Conservation (phyloP, 1,140 invertebrate genomes). For the Calosoma granatense region DNA sequence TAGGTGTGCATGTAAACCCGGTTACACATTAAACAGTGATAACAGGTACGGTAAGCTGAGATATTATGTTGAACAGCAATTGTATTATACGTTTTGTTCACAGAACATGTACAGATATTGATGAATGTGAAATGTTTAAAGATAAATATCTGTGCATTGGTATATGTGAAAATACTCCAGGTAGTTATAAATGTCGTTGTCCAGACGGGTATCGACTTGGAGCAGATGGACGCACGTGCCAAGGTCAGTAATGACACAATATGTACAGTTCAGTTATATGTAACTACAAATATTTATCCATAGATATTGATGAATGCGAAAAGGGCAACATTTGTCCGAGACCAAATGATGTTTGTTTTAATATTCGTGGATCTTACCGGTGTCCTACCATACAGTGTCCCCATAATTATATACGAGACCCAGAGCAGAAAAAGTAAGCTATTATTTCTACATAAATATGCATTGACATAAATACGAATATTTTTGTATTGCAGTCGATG, state of each 20-base stretch:
- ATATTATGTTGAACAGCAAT: background rate
- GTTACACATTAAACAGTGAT: slow-evolving; percentile 59
- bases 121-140: slow-evolving; percentile 73
- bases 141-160: slow-evolving; percentile 67
- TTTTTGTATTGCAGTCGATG: slow-evolving; percentile 61
- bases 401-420: slow-evolving; percentile 62
- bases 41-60: slow-evolving; percentile 43
- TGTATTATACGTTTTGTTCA: slow-evolving; percentile 19
- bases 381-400: slow-evolving; percentile 84
- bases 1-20: slow-evolving; percentile 62
- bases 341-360: slow-evolving; percentile 74
- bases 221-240: slow-evolving; percentile 58
- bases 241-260: slow-evolving; percentile 46
- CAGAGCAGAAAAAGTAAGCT: slow-evolving; percentile 62
- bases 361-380: slow-evolving; percentile 76
- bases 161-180: slow-evolving; percentile 76
- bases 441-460: background rate
- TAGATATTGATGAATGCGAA: slow-evolving; percentile 86
- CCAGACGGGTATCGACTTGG: slow-evolving; percentile 72
- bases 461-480: slow-evolving; percentile 13
- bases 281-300: slow-evolving; percentile 27
- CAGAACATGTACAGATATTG: slow-evolving; percentile 71
- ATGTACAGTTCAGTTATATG: no score
- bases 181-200: slow-evolving; percentile 79
- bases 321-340: slow-evolving; percentile 47